phyloP scores from a whole-genome alignment of 2,797 vertebrate genomes.

The Schizopygopsis malacanthus region DNA sequence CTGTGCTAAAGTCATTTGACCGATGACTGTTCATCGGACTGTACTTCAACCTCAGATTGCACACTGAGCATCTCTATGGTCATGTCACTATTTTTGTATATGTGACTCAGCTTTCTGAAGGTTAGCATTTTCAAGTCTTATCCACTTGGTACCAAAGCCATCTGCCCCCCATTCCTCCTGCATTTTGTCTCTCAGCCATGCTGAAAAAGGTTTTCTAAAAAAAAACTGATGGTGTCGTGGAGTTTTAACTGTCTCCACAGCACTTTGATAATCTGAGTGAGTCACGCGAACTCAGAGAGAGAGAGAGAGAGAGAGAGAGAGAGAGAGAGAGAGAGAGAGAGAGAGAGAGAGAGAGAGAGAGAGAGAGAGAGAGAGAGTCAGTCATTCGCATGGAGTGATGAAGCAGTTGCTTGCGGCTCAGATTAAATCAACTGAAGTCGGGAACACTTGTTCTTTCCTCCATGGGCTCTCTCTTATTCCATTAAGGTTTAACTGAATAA shows the following conservation, averaged over 20 bases:
- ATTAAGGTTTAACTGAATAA: constrained; percentile 12
- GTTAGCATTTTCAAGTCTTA: constrained; percentile 31
- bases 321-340: too few species aligned
- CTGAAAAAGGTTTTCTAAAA: constrained; percentile 28
- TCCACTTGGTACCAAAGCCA: constrained; percentile 16
- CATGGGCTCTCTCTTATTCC: background rate
- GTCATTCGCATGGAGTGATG: constrained; percentile 39
- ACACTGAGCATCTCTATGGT: background rate
- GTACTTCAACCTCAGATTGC: background rate
- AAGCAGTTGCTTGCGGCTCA: constrained; percentile 39
- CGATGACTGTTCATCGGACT: background rate
- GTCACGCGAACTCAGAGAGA: constrained; percentile 46
- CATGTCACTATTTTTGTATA: background rate
- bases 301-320: background rate
- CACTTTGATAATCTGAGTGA: constrained; percentile 46
- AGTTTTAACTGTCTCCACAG: constrained; percentile 46
- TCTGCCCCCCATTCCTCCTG: constrained; percentile 17
- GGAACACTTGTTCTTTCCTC: constrained; percentile 12
- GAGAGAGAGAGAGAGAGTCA: background rate
- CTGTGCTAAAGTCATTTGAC: background rate
- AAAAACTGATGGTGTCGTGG: constrained; percentile 19
- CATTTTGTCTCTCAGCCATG: constrained; percentile 33
- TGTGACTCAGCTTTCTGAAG: constrained; percentile 51
- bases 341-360: too few species aligned
- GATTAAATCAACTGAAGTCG: constrained; percentile 12